Evolutionary conservation across 2,888 invertebrate species (phyloP), one percentile per base, ranked within the genome.

Genomic region (Pristionchus mayeri): DNA sequence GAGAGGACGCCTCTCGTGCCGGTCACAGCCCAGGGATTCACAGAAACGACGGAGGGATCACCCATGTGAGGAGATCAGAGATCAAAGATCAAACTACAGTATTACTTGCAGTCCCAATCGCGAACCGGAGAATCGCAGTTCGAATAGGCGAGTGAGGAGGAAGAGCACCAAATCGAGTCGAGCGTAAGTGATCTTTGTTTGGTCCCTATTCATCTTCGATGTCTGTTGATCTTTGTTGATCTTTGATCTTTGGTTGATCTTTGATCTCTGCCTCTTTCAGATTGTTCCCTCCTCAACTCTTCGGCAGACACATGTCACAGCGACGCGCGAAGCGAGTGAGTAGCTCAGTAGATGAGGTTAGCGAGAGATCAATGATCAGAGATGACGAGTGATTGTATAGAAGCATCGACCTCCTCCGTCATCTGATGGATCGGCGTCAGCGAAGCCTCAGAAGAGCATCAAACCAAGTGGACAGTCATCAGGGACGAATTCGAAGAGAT

Each of bases 81-180:
- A 71, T 71, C 71, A 71, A 71, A 44, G 71, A 71, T 44, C 71
- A 71, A 71, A 71, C 24, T 63, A 63, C 21, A 63, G 21, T 18
- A 3, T 63, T 7, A 30, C 6, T 44, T 71, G 6, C 44, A 71
- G 71, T 44, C 71, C 40, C n/a, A 71, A 71, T 44, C 44, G 7
- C 13, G 44, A 44, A 0, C 40, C 71, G n/a, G 71, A 44, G 37
- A 40, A 71, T 71, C 71, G 71, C 7, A 71, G 71, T 71, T n/a
- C 40, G 40, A 71, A 71, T n/a, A 13, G 71, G 40, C 37, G 21
- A 24, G 24, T 11, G 40, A 2, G 44, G 1, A 40, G 21, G 71
- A 71, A 71, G 44, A 24, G 40, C 21, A 71, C 71, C n/a, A n/a
- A 24, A 13, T 71, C 71, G 0, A 71, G n/a, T 44, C 71, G 71